Percentiles rank a stretch among this genome's conserved stretches.
Conservation (phyloP, 2,888 invertebrate species). For the Ditula angustiorana region DNA sequence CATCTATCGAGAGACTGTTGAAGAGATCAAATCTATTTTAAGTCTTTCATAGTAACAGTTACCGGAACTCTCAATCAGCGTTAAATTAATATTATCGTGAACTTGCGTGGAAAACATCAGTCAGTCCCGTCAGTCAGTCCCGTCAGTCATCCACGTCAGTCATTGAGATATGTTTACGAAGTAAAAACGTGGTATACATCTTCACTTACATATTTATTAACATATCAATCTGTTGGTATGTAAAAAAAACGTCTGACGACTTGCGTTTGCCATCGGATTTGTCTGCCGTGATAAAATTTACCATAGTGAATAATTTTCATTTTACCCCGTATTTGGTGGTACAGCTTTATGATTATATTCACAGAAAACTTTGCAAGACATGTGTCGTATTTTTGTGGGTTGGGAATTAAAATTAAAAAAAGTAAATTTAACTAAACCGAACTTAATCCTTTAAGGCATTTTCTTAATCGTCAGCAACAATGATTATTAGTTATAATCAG, state of each 20-base stretch:
- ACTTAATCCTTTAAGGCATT: too few species aligned
- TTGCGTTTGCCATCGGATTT: not conserved
- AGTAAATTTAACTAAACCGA: too few species aligned
- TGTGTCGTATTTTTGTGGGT: too few species aligned
- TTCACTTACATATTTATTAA: slow-evolving; percentile 25
- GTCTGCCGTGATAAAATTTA: too few species aligned
- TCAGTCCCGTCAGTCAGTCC: slow-evolving; percentile 10
- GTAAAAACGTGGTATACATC: slow-evolving; percentile 9
- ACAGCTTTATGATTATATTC: too few species aligned
- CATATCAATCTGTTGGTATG: slow-evolving; percentile 25
- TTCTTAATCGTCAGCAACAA: too few species aligned
- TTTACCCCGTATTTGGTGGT: too few species aligned
- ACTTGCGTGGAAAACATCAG: slow-evolving; percentile 16
- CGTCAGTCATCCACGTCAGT: slow-evolving; percentile 21
- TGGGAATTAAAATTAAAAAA: too few species aligned
- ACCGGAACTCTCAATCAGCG: slow-evolving; percentile 17
- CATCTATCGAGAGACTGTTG: too few species aligned
- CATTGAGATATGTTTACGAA: slow-evolving; percentile 12
- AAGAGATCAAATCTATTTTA: not conserved
- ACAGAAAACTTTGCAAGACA: too few species aligned
- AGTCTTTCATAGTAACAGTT: not conserved
- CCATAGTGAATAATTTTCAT: too few species aligned
- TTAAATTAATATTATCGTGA: slow-evolving; percentile 17
- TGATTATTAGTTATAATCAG: too few species aligned
- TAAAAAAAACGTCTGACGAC: not conserved